Evolutionary conservation across 2,113 vertebrate species (phyloP), one percentile per base, ranked within the genome.

Genomic region (Phrynosoma blainvillii): DNA sequence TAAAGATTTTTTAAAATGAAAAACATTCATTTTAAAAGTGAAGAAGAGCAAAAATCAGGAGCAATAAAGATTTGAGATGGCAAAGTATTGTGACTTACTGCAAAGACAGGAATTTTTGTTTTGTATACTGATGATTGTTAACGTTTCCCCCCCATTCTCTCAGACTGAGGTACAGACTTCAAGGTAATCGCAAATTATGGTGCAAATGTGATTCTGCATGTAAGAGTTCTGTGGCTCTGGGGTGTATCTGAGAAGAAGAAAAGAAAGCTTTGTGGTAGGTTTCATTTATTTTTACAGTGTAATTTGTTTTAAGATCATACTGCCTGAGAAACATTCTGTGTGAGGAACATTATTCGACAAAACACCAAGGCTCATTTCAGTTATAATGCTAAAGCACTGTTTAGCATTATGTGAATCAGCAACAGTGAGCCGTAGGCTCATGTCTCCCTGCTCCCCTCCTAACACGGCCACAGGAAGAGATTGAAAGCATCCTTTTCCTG

Each of bases 201-300:
- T 80, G 23, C 6, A 66, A 47, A 77, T 82, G 30, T 23, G 76
- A 73, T 81, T 25, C n/a, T 68, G 73, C 66, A 66, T 52, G 40
- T 40, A 82, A 62, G 32, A 14, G 52, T 52, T 84, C 47, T 73
- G 52, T n/a, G 25, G n/a, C 59, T 73, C 59, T 79, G 25, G 5
- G 78, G 52, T 42, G 27, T 52, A 42, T 42, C 74, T 21, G 70
- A 65, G 32, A 18, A 36, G 40, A 82, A 9, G 2, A 56, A 88
- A 56, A 32, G 8, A 40, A 74, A 14, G 3, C 40, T n/a, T 52
- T 68, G 20, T 65, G 86, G 86, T 88, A 88, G 1, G 81, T 52
- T 68, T n/a, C 65, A 32, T 83, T 82, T 87, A 73, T 73, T 47
- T 87, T 76, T 40, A 36, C 36, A 78, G 66, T 59, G n/a, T 21